phyloP scores from a whole-genome alignment of 64 coral and sea anemone genomes.

The Montipora sp. region DNA sequence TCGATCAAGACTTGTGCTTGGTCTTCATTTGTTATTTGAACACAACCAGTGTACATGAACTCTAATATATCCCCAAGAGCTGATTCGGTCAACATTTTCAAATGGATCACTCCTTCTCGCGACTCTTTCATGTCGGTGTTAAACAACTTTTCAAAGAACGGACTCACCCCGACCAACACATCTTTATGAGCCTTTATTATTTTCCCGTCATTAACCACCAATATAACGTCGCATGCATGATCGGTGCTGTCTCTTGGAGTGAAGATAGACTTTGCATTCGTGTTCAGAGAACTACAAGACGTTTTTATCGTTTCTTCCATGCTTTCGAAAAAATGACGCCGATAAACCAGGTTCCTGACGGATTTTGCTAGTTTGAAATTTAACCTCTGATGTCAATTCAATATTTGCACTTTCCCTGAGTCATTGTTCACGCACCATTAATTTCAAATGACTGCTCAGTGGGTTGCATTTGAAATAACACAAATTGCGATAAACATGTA shows the following conservation, averaged over 20 bases:
- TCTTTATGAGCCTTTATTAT: background rate
- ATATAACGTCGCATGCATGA: background rate
- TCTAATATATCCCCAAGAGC: constrained; percentile 1
- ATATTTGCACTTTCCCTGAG: background rate
- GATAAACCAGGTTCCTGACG: background rate
- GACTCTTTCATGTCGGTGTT: constrained; percentile 2
- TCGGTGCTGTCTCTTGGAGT: background rate
- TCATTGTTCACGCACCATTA: no score
- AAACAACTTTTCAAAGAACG: constrained; percentile 27
- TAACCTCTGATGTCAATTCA: background rate
- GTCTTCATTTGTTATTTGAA: constrained; percentile 1
- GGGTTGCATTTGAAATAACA: no score
- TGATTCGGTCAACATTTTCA: constrained; percentile 13
- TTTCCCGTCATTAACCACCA: constrained; percentile 10
- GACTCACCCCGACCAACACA: constrained; percentile 17
- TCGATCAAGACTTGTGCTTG: background rate
- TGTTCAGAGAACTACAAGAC: background rate
- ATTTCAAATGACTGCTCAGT: no score
- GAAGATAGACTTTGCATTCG: background rate
- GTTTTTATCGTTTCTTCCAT: background rate
- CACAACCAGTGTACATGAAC: constrained; percentile 27
- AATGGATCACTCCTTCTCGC: background rate
- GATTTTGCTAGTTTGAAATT: background rate
- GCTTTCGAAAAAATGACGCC: no score
- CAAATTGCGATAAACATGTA: no score